Base-by-base conservation (phyloP, 1,140 invertebrate species). In the Charaxes varanes region DNA sequence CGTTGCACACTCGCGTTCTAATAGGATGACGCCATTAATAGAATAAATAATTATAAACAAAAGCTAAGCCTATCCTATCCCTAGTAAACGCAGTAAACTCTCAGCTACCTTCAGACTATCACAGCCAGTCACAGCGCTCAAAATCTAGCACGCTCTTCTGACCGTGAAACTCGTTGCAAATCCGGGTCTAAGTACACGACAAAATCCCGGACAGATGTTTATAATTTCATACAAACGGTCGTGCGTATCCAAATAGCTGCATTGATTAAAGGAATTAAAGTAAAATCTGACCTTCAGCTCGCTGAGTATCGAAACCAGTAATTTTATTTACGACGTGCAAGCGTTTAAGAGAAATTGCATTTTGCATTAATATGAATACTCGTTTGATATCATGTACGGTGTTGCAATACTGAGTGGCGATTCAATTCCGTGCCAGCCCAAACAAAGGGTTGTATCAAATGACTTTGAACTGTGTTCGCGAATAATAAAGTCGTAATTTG, bases 271-370 rank as follows among this genome's bases (percentile, higher is more conserved):
- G 10, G 28, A 7, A 18, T 18, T 31, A 18, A 31, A 36, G 41
- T 16, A 30, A 33, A 44, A 50, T 53, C 59, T 58, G 55, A 59
- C 62, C 62, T 66, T 71, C 56, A 58, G 49, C 62, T 55, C 57
- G 21, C 48, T 43, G 50, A 53, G 47, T 63, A 17, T 61, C 60
- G 62, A 62, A 71, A 74, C 72, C 62, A 62, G 64, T 70, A 79
- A 80, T 83, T 83, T 83, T 79, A 83, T 83, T 83, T 83, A 83
- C 66, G 73, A 80, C 79, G 79, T 82, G 76, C 71, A 79, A 79
- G 66, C 76, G 74, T 80, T 80, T 83, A 80, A 83, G 74, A 83
- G 76, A 79, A 83, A 80, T 83, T 81, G 70, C 74, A 83, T 80
- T 79, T 83, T 81, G 70, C 74, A 83, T 80, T 79, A 79, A 83